A percentile compares a stretch with the other conserved stretches of the same genome.
Evolutionary conservation across 2,113 vertebrate genomes (phyloP).

Genomic region (Sapayoa aenigma): DNA sequence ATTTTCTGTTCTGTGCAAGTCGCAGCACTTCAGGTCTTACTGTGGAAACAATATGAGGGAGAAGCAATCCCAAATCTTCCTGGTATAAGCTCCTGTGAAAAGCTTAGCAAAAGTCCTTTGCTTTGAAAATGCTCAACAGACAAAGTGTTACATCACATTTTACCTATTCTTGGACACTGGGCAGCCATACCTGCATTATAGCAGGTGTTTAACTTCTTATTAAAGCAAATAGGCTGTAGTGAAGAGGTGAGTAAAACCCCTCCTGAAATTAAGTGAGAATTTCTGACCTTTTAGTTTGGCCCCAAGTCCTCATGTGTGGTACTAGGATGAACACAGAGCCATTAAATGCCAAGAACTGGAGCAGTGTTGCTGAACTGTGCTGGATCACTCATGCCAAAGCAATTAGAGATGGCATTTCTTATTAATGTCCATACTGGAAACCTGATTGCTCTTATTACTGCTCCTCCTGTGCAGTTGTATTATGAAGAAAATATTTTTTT

Average conservation of each 20-base stretch:
- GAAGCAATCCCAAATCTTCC: background rate
- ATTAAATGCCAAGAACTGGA: background rate
- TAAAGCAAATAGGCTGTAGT: background rate
- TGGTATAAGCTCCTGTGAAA: background rate
- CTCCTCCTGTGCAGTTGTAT: background rate
- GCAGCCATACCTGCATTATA: background rate
- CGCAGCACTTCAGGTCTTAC: background rate
- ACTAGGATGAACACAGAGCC: fast-evolving
- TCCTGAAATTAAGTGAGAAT: background rate
- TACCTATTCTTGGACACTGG: background rate
- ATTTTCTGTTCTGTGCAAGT: background rate
- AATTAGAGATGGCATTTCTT: background rate
- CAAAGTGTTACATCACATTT: background rate
- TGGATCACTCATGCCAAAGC: background rate
- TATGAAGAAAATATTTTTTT: background rate
- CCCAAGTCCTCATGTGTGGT: background rate
- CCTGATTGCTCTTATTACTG: background rate
- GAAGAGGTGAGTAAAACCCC: background rate
- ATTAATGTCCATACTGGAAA: background rate
- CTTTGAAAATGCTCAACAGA: background rate
- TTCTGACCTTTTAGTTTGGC: background rate
- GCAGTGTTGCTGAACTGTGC: background rate
- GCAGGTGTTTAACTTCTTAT: background rate
- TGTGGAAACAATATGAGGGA: background rate
- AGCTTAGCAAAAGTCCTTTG: background rate